phyloP scores from a whole-genome alignment of 2,797 vertebrate genomes.

The Acanthopagrus latus region DNA sequence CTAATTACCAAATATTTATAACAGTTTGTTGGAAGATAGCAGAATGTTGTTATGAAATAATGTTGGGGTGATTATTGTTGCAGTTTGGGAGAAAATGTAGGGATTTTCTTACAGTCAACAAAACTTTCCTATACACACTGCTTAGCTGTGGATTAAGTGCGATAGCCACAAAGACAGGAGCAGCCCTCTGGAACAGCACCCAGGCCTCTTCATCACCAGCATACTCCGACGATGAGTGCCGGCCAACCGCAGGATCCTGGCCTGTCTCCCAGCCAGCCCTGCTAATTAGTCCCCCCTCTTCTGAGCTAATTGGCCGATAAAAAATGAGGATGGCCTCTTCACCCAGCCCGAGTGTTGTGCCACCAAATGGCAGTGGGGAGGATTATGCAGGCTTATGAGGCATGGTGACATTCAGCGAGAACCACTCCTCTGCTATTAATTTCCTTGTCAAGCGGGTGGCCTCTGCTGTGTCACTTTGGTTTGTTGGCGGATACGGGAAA shows the following conservation, averaged over 20 bases:
- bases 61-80: too few species aligned
- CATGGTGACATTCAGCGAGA: slow-evolving; percentile 74
- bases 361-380: slow-evolving; percentile 76
- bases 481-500: slow-evolving; percentile 40
- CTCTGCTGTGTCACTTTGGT: slow-evolving; percentile 57
- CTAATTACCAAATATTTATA: too few species aligned
- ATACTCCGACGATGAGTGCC: slow-evolving; percentile 55
- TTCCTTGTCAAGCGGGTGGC: slow-evolving; percentile 59
- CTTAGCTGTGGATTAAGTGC: slow-evolving; percentile 24
- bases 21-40: too few species aligned
- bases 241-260: slow-evolving; percentile 78
- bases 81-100: too few species aligned
- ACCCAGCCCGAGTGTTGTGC: slow-evolving; percentile 77
- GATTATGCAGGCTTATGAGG: slow-evolving; percentile 79
- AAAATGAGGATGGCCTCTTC: slow-evolving; percentile 84
- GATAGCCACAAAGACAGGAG: slow-evolving; percentile 33
- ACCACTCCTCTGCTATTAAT: slow-evolving; percentile 72
- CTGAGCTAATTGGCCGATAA: slow-evolving; percentile 84
- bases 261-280: slow-evolving; percentile 79
- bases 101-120: slow-evolving; percentile 12
- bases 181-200: slow-evolving; percentile 64
- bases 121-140: slow-evolving; percentile 8
- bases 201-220: slow-evolving; percentile 66
- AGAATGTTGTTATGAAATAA: too few species aligned
- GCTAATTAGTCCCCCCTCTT: slow-evolving; percentile 82